Base-by-base conservation (phyloP, 2,888 invertebrate species). In the Cerastis rubricosa region DNA sequence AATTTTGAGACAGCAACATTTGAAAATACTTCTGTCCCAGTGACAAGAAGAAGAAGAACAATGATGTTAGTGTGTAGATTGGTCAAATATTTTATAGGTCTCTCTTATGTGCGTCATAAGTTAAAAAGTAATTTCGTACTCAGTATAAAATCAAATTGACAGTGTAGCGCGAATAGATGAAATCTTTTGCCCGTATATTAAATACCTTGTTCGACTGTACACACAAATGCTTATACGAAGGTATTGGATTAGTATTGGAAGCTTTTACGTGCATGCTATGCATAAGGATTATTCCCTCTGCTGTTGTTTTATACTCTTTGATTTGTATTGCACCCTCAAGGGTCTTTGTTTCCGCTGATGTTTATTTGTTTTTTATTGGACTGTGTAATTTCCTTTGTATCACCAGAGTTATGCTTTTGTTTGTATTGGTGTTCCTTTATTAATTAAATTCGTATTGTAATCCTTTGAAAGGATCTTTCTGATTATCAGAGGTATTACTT, bases 191-290 rank as follows among this genome's bases (percentile, higher is more conserved):
- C 22, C 8, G 12, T 45, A 17, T 17, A 54, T 9, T 25, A 63
- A 51, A n/a, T 43, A 8, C 0, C 2, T 78, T 78, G 25, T 47
- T 22, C 17, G n/a, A 43, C 17, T 45, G 45, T 78, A 35, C 12
- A 19, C n/a, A 25, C 12, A 22, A 19, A 25, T 70, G 14, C n/a
- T 25, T 14, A 59, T 61, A 61, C 14, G 3, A 45, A 22, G 9
- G 14, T 9, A 12, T 61, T 61, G 14, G 59, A 43, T 43, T 63
- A 29, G 17, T n/a, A 54, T 51, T n/a, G 59, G 47, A 54, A 71
- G 68, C 68, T 71, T 76, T 83, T 64, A 64, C 45, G 64, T 61
- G 47, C 35, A 66, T 64, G 57, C 47, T 65, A 64, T 65, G 66
- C 40, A 40, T 47, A 40, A n/a, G 40, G n/a, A 25, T 61, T 65